phyloP scores from a whole-genome alignment of 1,140 invertebrate genomes.

The Neoseiulus cucumeris region DNA sequence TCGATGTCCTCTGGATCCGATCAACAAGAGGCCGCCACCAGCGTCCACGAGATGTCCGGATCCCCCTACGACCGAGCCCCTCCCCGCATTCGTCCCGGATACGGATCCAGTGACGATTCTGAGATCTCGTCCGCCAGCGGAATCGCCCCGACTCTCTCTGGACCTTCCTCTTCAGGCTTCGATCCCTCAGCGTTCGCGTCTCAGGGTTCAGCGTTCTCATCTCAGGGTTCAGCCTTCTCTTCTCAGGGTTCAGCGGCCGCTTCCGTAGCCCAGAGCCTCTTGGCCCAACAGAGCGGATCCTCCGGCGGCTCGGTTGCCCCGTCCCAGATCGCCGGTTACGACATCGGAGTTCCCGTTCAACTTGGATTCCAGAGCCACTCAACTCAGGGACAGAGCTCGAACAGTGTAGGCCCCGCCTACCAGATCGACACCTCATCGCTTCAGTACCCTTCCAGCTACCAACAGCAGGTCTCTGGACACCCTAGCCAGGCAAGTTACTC shows the following conservation, averaged over 20 bases:
- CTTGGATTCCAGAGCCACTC: slow-evolving; percentile 6
- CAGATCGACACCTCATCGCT: slow-evolving; percentile 8
- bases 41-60: not conserved
- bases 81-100: slow-evolving; percentile 3
- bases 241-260: not conserved
- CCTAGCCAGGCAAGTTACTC: not conserved
- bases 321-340: not conserved
- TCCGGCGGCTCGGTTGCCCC: not conserved
- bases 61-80: not conserved
- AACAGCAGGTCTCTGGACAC: not conserved
- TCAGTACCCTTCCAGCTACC: not conserved
- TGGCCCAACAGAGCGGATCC: not conserved
- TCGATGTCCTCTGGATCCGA: not conserved
- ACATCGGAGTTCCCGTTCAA: not conserved
- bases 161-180: not conserved
- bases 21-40: slow-evolving; percentile 2
- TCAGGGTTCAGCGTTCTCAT: not conserved
- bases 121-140: not conserved
- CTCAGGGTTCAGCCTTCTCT: not conserved
- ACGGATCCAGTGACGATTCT: not conserved
- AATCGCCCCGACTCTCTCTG: not conserved
- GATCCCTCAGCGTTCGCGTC: not conserved
- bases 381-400: not conserved
- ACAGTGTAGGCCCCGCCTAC: not conserved
- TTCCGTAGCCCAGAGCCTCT: not conserved